Percentiles rank a stretch among this genome's conserved stretches.
These are phyloP conservation scores for Benthosema pterotum DNA, from an alignment of 2,797 vertebrate species.

Conservation along the genomic window DNA sequence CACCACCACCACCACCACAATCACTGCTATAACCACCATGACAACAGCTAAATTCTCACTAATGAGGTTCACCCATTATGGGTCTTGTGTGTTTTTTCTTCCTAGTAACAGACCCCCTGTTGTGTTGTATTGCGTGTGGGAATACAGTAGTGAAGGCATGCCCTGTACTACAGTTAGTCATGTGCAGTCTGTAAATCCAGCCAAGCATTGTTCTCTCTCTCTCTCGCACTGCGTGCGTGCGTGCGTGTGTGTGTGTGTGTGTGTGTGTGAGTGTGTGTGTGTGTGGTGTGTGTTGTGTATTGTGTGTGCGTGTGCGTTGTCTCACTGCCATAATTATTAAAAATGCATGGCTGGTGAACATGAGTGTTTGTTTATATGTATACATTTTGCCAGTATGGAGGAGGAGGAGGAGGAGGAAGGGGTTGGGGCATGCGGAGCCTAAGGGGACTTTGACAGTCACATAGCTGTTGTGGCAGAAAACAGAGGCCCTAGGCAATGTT, in stretches of 20 bases:
- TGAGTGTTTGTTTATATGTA: no score
- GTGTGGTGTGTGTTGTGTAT: conserved; percentile 6
- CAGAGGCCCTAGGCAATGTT: conserved; percentile 52
- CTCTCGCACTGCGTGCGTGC: conserved; percentile 34
- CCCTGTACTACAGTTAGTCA: conserved; percentile 42
- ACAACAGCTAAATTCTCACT: not conserved
- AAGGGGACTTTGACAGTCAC: conserved; percentile 38
- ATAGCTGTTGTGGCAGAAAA: conserved; percentile 56
- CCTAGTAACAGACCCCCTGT: conserved; percentile 23
- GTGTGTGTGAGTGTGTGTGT: conserved; percentile 21
- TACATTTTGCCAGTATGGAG: no score
- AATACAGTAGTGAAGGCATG: conserved; percentile 33
- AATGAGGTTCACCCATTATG: not conserved
- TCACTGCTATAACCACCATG: not conserved
- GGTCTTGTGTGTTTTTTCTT: not conserved
- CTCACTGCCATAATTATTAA: not conserved
- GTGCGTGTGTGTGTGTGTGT: conserved; percentile 27
- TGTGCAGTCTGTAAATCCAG: conserved; percentile 43
- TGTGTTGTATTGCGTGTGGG: conserved; percentile 28
- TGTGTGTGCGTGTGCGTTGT: not conserved
- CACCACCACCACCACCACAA: not conserved
- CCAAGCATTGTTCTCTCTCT: conserved; percentile 36
- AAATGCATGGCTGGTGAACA: no score
- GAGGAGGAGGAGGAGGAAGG: no score
- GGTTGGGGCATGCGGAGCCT: no score